Evolutionary conservation across 2,113 vertebrate genomes (phyloP).

Genomic region (Trochalopteron elliotii): DNA sequence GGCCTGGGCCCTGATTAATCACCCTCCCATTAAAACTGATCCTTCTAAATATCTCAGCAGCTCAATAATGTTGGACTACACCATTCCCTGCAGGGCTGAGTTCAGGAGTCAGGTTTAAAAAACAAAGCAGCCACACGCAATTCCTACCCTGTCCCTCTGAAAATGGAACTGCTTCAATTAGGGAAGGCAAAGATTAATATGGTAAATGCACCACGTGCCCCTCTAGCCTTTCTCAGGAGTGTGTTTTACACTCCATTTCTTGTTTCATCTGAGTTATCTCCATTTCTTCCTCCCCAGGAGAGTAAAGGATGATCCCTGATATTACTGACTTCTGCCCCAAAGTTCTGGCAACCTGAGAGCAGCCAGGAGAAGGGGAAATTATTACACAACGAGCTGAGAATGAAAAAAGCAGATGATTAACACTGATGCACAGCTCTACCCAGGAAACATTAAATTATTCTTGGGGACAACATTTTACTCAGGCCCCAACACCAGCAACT

Average conservation of each 20-base stretch:
- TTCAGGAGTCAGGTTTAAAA: neutral
- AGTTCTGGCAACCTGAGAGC: neutral
- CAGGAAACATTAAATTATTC: neutral
- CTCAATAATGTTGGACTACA: neutral
- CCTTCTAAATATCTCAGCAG: neutral
- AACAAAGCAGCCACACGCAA: neutral
- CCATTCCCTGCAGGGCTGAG: neutral
- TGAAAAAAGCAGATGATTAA: neutral
- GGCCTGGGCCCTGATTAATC: neutral
- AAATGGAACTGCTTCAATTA: neutral
- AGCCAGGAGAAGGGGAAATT: neutral
- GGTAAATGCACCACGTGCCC: accelerated
- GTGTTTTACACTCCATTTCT: neutral
- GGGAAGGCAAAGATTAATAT: neutral
- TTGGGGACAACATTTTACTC: neutral
- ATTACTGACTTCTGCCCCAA: neutral
- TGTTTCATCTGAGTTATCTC: neutral
- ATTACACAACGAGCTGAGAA: neutral
- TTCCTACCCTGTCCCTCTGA: neutral
- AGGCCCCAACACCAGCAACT: neutral
- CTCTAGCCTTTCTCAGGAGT: neutral
- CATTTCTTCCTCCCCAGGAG: neutral
- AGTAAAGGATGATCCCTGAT: neutral
- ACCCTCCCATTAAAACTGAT: neutral
- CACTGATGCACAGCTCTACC: accelerated